These are phyloP conservation scores for Oreocharis arfaki DNA, from an alignment of 2,113 vertebrate genomes.

Conservation along the genomic window DNA sequence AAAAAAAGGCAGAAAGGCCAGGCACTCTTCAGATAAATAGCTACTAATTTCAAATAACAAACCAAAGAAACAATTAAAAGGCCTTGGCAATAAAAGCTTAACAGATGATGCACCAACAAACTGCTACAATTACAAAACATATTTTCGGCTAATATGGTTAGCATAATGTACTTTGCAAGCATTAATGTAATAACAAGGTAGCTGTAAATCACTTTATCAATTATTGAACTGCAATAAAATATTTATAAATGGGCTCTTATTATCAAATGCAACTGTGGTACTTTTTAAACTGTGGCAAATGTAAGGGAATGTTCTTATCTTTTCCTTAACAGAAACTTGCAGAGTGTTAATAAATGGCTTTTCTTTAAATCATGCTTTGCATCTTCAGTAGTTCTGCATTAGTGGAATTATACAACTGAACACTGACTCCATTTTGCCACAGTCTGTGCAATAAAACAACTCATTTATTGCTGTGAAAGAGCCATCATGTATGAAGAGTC, in stretches of 20 bases:
- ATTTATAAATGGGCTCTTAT: constrained; percentile 38
- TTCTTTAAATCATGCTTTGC: neutral
- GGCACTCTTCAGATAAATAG: neutral
- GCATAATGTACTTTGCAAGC: neutral
- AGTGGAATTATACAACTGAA: neutral
- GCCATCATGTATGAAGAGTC: neutral
- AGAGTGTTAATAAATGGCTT: neutral
- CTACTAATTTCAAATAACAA: neutral
- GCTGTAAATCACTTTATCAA: constrained; percentile 57
- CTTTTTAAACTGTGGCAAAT: neutral
- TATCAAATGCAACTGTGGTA: neutral
- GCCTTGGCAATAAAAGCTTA: constrained; percentile 28
- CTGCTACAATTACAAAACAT: constrained; percentile 16
- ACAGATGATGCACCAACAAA: neutral
- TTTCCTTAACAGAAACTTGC: neutral
- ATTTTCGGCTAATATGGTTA: constrained; percentile 34
- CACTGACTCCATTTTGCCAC: neutral
- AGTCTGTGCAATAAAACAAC: neutral
- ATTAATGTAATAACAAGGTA: constrained; percentile 1
- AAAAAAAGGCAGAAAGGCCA: neutral
- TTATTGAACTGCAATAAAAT: constrained; percentile 46
- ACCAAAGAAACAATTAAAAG: constrained; percentile 35
- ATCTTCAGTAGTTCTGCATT: neutral
- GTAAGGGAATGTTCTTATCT: neutral
- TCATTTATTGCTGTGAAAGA: neutral